Conservation (phyloP, 2,888 invertebrate species). For the Notodonta ziczac region DNA sequence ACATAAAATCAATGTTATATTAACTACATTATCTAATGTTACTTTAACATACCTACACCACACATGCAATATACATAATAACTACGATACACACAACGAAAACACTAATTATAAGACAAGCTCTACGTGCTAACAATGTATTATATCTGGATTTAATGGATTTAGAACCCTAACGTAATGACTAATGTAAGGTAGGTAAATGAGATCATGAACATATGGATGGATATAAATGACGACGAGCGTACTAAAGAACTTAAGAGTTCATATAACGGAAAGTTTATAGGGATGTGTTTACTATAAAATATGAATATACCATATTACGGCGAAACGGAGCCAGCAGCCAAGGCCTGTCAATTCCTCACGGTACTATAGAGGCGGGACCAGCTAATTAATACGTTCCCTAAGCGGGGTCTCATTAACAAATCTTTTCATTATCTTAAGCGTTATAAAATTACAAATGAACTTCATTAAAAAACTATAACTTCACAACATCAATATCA, state of each 20-base stretch:
- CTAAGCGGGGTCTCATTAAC: constrained; percentile 69
- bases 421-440: constrained; percentile 54
- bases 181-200: constrained; percentile 59
- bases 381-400: constrained; percentile 75
- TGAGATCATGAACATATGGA: constrained; percentile 54
- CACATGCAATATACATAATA: constrained; percentile 69
- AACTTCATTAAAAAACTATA: constrained; percentile 63
- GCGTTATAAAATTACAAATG: constrained; percentile 67
- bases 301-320: constrained; percentile 66
- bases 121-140: constrained; percentile 57
- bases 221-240: constrained; percentile 57
- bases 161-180: constrained; percentile 49
- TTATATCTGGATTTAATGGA: constrained; percentile 52
- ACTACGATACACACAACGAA: constrained; percentile 50
- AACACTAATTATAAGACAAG: constrained; percentile 65
- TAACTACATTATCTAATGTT: constrained; percentile 40
- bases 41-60: constrained; percentile 57
- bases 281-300: constrained; percentile 52
- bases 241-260: constrained; percentile 50
- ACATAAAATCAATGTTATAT: constrained; percentile 40
- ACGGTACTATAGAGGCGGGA: constrained; percentile 77
- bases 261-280: constrained; percentile 40
- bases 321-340: constrained; percentile 69
- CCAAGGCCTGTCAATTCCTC: constrained; percentile 71
- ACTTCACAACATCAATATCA: constrained; percentile 81